Base-by-base conservation (phyloP, 2,113 vertebrate species). In the Crotalus horridus region DNA sequence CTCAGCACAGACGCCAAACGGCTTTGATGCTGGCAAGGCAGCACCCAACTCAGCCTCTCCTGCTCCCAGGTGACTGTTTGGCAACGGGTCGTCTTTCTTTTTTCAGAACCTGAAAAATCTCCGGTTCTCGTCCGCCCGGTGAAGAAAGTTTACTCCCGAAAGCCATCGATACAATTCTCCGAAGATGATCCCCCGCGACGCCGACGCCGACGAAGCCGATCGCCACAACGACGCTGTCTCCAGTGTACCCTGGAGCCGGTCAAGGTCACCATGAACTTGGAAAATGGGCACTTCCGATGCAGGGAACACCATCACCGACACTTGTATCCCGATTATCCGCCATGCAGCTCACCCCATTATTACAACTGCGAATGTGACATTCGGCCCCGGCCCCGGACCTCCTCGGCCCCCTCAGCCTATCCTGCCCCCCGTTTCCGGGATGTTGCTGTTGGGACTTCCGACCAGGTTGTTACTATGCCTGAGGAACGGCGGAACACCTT, bases 1-100 rank as follows among this genome's bases (percentile, higher is more conserved):
- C 11, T 29, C 26, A 1, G 61, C 15, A 39, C 6, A 6, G 69
- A 69, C 0, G 11, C 61, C n/a, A 8, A n/a, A n/a, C 0, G 11
- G 29, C 69, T 74, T 74, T 15, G n/a, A 33, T 1, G 5, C n/a
- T 2, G 13, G n/a, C 12, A 17, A 1, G 64, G 64, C 1, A 1
- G n/a, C 5, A 0, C n/a, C n/a, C 64, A 17, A 11, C 13, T 13
- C 13, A 2, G 12, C 46, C 24, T 6, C 8, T 24, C 0, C 21
- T 20, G 85, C 6, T 1, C 43, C 43, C 20, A 53, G 5, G 2
- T 6, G 1, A 56, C 3, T 1, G 11, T 11, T 17, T 15, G 15
- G 39, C 55, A 8, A 26, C 1, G 2, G 11, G 11, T 58, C 33
- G 11, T 23, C 4, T 91, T 39, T 39, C 46, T 69, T 59, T 29